phyloP scores from a whole-genome alignment of 2,888 invertebrate genomes.

The Hedya salicella region DNA sequence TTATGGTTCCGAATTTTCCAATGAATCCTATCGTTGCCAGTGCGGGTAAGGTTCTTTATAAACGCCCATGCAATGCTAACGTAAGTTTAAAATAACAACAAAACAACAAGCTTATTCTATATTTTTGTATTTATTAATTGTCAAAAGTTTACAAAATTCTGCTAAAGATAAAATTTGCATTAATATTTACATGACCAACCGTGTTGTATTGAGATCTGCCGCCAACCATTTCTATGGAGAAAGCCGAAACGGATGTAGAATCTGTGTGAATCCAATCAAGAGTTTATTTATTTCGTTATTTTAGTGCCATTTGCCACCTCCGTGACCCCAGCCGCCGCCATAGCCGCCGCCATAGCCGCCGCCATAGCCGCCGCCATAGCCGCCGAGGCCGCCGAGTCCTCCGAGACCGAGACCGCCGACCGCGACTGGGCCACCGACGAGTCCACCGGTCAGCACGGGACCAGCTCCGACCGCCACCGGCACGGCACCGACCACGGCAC shows the following conservation, averaged over 20 bases:
- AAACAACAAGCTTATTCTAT: slow-evolving; percentile 9
- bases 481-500: slow-evolving; percentile 45
- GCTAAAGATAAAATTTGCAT: slow-evolving; percentile 18
- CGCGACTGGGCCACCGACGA: slow-evolving; percentile 42
- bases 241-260: slow-evolving; percentile 75
- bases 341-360: slow-evolving; percentile 41
- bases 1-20: too few relatives aligned
- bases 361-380: slow-evolving; percentile 51
- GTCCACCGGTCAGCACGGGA: slow-evolving; percentile 17
- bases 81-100: slow-evolving; percentile 9
- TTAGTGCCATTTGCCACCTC: slow-evolving; percentile 46
- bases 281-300: slow-evolving; percentile 45
- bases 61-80: background rate
- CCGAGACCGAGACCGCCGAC: slow-evolving; percentile 52
- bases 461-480: slow-evolving; percentile 44
- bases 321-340: slow-evolving; percentile 38
- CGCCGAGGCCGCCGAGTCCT: slow-evolving; percentile 50
- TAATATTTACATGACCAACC: slow-evolving; percentile 61
- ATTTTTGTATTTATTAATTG: slow-evolving; percentile 28
- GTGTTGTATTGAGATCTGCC: slow-evolving; percentile 70
- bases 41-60: background rate
- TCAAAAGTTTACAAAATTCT: slow-evolving; percentile 19
- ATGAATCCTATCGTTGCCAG: too few relatives aligned
- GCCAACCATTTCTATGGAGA: slow-evolving; percentile 72
- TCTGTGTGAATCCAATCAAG: slow-evolving; percentile 56